Base-by-base conservation (phyloP, 2,113 vertebrate genomes). In the Elephantulus edwardii region DNA sequence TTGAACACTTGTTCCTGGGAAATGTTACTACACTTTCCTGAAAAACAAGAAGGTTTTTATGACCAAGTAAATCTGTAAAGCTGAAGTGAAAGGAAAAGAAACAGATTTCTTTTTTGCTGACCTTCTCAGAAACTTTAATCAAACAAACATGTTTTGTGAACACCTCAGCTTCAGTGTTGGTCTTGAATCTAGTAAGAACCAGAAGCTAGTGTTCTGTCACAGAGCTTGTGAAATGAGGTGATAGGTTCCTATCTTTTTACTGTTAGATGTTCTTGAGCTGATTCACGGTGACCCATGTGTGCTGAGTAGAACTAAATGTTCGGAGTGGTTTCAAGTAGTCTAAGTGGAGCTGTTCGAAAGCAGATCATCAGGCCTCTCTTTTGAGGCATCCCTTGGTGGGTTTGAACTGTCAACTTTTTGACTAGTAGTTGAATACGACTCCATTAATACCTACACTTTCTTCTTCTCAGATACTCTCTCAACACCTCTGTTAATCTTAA, bases 191-290 rank as follows among this genome's bases (percentile, higher is more conserved):
- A 74, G 44, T 52, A 81, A 16, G 30, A 71, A 46, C 54, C 93
- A 77, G 54, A 77, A 89, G 22, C 8, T 48, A 52, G 24, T 48
- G n/a, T 64, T 94, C 72, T 72, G 28, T 72, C 48, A 88, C 44
- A 90, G 44, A 86, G 17, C 66, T 86, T 92, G 52, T 78, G 66
- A 91, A 94, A 77, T 93, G 58, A 46, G 22, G 26, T 86, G 92
- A 95, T 76, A 80, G 30, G 62, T 38, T 38, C 66, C 35, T 20
- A 68, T 8, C 66, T 20, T 68, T 35, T 66, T 64, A 14, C 17
- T 35, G n/a, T 66, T 66, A 20, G 66, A 9, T 68, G 66, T 28
- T 62, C n/a, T 20, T 68, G 30, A 68, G 62, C 66, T 38, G 66
- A 38, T 35, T 68, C 20, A 10, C 5, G 60, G 60, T 62, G 30